phyloP scores from a whole-genome alignment of 2,888 invertebrate species.

The Thymelicus lineola region DNA sequence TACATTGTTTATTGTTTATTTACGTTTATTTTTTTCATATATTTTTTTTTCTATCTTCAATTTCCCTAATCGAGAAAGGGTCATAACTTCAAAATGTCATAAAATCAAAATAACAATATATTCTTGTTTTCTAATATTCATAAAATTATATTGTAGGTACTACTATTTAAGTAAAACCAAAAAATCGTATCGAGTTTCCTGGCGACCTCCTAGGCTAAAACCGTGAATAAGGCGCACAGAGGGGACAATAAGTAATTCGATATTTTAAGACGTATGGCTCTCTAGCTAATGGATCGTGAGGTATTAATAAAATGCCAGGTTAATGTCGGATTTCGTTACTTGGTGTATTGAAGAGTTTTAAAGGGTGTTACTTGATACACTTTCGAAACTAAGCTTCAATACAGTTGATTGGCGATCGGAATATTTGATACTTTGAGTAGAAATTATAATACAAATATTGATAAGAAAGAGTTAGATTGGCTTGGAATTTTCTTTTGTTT shows the following conservation, averaged over 20 bases:
- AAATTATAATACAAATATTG: not conserved
- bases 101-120: too few relatives aligned
- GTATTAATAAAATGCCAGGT: slow-evolving; percentile 36
- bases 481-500: not conserved
- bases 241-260: slow-evolving; percentile 31
- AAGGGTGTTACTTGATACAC: slow-evolving; percentile 28
- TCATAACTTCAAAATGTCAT: too few relatives aligned
- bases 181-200: not conserved
- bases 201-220: not conserved
- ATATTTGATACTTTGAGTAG: slow-evolving; percentile 8
- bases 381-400: slow-evolving; percentile 11
- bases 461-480: not conserved
- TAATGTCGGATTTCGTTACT: slow-evolving; percentile 35
- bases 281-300: slow-evolving; percentile 36
- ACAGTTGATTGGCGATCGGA: slow-evolving; percentile 18
- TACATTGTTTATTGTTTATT: too few relatives aligned
- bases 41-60: too few relatives aligned
- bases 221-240: slow-evolving; percentile 12
- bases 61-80: too few relatives aligned
- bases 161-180: too few relatives aligned
- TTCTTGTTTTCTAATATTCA: too few relatives aligned
- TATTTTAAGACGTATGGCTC: slow-evolving; percentile 25
- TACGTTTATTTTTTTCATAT: too few relatives aligned
- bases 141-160: too few relatives aligned
- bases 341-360: slow-evolving; percentile 24